Evolutionary conservation across 92 coral and sea anemone genomes (phyloP).

Genomic region (Muricea muricata): DNA sequence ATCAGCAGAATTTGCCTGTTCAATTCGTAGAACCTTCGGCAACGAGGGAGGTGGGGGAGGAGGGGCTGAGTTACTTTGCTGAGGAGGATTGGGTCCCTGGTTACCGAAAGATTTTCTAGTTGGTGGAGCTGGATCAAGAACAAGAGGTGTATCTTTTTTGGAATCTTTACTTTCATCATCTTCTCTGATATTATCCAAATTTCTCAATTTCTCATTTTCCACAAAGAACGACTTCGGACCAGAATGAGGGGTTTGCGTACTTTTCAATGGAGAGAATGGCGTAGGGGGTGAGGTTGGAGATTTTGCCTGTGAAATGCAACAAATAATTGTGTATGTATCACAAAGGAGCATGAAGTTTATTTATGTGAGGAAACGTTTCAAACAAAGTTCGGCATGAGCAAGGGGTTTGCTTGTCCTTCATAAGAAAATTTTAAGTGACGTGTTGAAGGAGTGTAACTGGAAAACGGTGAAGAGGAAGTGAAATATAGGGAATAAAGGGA

Average conservation of each 20-base stretch:
- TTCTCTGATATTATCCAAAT: slow-evolving; percentile 59
- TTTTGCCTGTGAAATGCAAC: not conserved
- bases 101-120: slow-evolving; percentile 46
- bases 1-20: not conserved
- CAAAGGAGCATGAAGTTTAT: too few relatives aligned
- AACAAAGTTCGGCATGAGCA: too few relatives aligned
- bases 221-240: slow-evolving; percentile 76
- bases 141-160: not conserved
- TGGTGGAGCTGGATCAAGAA: slow-evolving; percentile 32
- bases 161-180: slow-evolving; percentile 31
- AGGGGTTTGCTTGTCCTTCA: too few relatives aligned
- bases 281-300: slow-evolving; percentile 82
- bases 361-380: too few relatives aligned
- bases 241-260: slow-evolving; percentile 60
- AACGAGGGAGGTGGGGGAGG: slow-evolving; percentile 51
- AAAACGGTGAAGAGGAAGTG: too few relatives aligned
- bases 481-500: too few relatives aligned
- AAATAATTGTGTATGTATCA: too few relatives aligned
- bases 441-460: too few relatives aligned
- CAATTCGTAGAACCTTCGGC: not conserved
- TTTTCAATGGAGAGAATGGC: slow-evolving; percentile 64
- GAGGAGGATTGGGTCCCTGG: too few relatives aligned
- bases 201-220: slow-evolving; percentile 66
- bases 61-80: slow-evolving; percentile 59
- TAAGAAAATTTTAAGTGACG: too few relatives aligned